Percentiles rank a stretch among this genome's conserved stretches.
Evolutionary conservation across 2,113 vertebrate species (phyloP).

Genomic region (Malurus elegans): DNA sequence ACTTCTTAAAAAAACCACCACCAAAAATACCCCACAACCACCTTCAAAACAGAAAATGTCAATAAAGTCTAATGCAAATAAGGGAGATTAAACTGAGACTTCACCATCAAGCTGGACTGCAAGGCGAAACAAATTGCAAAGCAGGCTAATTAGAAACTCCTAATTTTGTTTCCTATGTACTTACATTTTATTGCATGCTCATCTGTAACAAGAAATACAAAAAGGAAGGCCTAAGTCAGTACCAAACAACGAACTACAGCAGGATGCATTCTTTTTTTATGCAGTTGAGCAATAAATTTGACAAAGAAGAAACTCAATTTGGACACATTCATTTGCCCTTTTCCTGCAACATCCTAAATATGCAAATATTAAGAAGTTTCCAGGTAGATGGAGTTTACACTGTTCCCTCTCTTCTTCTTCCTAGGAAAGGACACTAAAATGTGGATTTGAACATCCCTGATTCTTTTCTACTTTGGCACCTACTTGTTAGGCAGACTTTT

Average conservation of each 20-base stretch:
- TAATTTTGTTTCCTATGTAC: not conserved
- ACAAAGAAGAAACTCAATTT: not conserved
- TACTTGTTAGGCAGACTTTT: not conserved
- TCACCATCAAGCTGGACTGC: not conserved
- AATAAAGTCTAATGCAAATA: conserved; percentile 14
- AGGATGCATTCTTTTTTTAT: not conserved
- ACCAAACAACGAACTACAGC: not conserved
- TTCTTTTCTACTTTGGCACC: not conserved
- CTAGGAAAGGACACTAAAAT: not conserved
- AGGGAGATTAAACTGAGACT: not conserved
- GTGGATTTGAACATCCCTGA: not conserved
- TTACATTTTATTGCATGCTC: not conserved
- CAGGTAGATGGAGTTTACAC: not conserved
- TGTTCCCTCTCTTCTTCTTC: not conserved
- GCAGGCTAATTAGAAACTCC: conserved; percentile 6
- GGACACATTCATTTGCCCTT: not conserved
- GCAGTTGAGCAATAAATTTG: not conserved
- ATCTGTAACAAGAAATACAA: not conserved
- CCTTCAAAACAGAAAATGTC: conserved; percentile 6
- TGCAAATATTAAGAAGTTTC: not conserved
- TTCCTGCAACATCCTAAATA: not conserved
- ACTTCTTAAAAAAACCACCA: not conserved
- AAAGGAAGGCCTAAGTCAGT: not conserved
- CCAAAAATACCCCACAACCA: not conserved
- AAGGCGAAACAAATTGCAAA: conserved; percentile 33